Percentiles rank a stretch among this genome's conserved stretches.
Conservation (phyloP, 2,113 vertebrate species). For the Solenodon paradoxus region DNA sequence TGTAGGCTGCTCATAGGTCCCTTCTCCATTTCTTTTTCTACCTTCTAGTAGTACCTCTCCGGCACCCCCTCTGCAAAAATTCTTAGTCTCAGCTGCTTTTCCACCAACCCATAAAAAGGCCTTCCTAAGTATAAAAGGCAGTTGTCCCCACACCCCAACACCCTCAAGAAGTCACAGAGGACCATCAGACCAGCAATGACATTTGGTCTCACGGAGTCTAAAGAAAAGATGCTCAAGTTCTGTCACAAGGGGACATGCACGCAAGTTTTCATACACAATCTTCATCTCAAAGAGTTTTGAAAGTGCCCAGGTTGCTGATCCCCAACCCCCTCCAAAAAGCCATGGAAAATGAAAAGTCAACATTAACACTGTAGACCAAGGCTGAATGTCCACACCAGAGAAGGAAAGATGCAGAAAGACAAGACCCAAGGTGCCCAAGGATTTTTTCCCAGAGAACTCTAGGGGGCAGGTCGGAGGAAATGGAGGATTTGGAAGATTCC, state of each 20-base stretch:
- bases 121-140: not conserved
- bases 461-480: not conserved
- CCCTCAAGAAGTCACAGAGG: not conserved
- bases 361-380: slow-evolving; percentile 19
- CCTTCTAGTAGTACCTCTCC: not conserved
- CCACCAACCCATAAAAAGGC: not conserved
- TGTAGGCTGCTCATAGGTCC: not conserved
- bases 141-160: not conserved
- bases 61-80: not conserved
- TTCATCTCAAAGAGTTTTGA: slow-evolving; percentile 1
- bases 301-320: slow-evolving; percentile 9
- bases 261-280: slow-evolving; percentile 44
- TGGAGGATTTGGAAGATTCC: not conserved
- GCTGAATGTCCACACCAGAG: not conserved
- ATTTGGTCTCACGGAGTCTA: not conserved
- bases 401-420: not conserved
- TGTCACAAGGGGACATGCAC: not conserved
- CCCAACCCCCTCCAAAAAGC: no score
- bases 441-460: not conserved
- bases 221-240: not conserved
- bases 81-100: not conserved
- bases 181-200: not conserved
- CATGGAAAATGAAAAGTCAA: not conserved
- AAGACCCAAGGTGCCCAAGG: not conserved
- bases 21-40: not conserved